These are phyloP conservation scores for Penaeus indicus DNA, from an alignment of 1,140 invertebrate genomes.

Conservation along the genomic window DNA sequence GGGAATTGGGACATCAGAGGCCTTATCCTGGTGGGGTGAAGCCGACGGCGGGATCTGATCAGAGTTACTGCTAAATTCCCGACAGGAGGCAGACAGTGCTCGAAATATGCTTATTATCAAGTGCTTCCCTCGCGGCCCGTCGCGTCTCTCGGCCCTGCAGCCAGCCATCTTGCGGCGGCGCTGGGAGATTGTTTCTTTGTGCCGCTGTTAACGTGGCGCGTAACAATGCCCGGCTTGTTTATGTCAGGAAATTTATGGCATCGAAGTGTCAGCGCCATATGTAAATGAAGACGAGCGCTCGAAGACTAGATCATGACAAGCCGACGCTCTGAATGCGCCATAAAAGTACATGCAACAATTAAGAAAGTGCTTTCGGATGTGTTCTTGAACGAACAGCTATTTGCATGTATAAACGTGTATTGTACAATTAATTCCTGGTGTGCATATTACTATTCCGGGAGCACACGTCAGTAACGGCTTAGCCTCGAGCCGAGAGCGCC, in stretches of 20 bases:
- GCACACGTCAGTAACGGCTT: constrained; percentile 61
- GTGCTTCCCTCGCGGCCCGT: constrained; percentile 48
- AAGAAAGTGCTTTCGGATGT: constrained; percentile 58
- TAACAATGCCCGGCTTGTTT: no score
- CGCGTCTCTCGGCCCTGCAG: constrained; percentile 20
- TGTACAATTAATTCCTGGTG: constrained; percentile 60
- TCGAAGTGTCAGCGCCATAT: no score
- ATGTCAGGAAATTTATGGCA: no score
- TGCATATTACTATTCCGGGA: constrained; percentile 61
- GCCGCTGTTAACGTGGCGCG: no score
- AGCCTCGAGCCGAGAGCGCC: constrained; percentile 47
- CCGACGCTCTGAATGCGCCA: constrained; percentile 3
- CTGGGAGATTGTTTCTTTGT: neutral
- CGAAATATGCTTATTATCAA: constrained; percentile 65
- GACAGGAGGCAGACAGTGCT: constrained; percentile 61
- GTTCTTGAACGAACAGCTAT: constrained; percentile 60
- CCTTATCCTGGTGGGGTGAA: constrained; percentile 60
- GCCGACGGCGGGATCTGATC: constrained; percentile 60
- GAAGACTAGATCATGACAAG: no score
- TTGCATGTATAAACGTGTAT: constrained; percentile 64
- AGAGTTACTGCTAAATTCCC: constrained; percentile 63
- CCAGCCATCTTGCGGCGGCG: constrained; percentile 13
- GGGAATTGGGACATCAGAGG: constrained; percentile 62
- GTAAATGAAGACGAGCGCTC: no score
- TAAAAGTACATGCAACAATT: constrained; percentile 59